phyloP scores from a whole-genome alignment of 2,113 vertebrate genomes.

The Indicator maculatus region DNA sequence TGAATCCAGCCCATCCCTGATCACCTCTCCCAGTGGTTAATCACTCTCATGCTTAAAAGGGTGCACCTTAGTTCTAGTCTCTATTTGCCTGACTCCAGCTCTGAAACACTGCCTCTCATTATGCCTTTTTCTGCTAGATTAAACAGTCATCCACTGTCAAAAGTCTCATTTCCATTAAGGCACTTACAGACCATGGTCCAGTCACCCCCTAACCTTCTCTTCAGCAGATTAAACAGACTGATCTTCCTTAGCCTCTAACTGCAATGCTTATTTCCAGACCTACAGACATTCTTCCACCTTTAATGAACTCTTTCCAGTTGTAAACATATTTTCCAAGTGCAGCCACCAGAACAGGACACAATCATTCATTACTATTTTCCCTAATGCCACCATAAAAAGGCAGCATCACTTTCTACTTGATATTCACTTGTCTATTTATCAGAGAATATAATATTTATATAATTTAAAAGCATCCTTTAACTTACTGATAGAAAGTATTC shows the following conservation, averaged over 20 bases:
- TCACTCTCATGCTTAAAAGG: background rate
- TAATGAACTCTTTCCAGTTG: background rate
- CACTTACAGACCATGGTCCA: background rate
- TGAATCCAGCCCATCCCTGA: background rate
- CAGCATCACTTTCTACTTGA: background rate
- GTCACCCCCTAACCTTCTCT: constrained; percentile 21
- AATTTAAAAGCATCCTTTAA: background rate
- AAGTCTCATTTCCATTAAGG: constrained; percentile 9
- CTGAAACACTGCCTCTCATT: constrained; percentile 5
- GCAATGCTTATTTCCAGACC: background rate
- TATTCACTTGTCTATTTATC: background rate
- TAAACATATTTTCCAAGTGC: background rate
- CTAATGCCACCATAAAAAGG: background rate
- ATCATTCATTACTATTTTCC: background rate
- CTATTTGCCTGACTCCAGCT: background rate
- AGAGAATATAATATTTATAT: background rate
- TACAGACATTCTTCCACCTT: background rate
- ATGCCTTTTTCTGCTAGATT: constrained; percentile 36
- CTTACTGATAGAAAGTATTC: background rate
- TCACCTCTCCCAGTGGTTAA: background rate
- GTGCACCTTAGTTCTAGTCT: background rate
- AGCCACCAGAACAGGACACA: background rate
- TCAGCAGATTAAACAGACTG: constrained; percentile 19
- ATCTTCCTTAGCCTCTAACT: background rate
- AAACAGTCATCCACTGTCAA: constrained; percentile 19